Base-by-base conservation (phyloP, 2,113 vertebrate species). In the Lampris megalopsis region DNA sequence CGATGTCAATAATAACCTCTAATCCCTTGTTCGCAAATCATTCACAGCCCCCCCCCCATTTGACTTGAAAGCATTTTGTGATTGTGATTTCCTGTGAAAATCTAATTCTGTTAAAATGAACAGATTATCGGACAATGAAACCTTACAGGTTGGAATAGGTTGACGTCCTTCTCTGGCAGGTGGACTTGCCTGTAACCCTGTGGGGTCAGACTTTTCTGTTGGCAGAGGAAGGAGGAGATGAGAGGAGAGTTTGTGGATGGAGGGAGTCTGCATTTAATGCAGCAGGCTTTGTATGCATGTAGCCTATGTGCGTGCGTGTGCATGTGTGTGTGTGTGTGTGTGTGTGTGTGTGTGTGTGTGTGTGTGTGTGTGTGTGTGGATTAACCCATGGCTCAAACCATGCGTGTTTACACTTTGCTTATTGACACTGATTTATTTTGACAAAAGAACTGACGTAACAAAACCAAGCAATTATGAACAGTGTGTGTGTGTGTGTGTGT, bases 361-460 rank as follows among this genome's bases (percentile, higher is more conserved):
- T 41, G 37, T n/a, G 49, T 54, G 65, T 41, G 69, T 73, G 60
- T 56, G 35, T 53, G 70, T 72, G 75, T 75, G 82, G 62, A 85
- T 89, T 79, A 86, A 91, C 84, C 59, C 77, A 43, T 83, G 89
- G 73, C 85, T 84, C 74, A 86, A 82, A 75, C 81, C 62, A 60
- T 10, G 71, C 45, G 9, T 85, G 85, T 87, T 83, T 83, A 85
- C 88, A 74, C 43, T 11, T 43, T 48, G 43, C 83, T 71, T 73
- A 60, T 74, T 82, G 80, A 86, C 66, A 59, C 76, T 88, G 83
- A 91, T 90, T 77, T 88, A 85, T 86, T 88, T 74, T 88, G 86
- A 88, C 90, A 88, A 80, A 89, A 72, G 73, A 85, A 82, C 54
- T 66, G 84, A 75, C 86, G 74, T 88, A 82, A 90, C 79, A 86